Conservation (phyloP, 2,888 invertebrate species). For the Anorthoa munda region DNA sequence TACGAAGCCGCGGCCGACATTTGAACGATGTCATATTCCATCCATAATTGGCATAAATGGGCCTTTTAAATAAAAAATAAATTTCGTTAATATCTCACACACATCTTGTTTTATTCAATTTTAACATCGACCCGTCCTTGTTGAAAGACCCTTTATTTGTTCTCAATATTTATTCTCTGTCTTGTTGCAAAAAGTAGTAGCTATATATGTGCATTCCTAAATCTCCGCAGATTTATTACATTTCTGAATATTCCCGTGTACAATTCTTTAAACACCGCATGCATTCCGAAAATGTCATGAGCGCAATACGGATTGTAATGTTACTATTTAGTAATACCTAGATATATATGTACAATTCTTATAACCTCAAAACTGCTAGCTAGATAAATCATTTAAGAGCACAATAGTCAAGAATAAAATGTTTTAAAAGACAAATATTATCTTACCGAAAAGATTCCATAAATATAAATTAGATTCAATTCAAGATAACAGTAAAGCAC, state of each 20-base stretch:
- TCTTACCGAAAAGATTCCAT: not conserved
- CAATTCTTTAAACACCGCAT: slow-evolving; percentile 1
- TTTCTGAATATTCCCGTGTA: slow-evolving; percentile 2
- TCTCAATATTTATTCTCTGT: not conserved
- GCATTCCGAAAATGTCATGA: not conserved
- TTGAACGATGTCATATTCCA: too few species aligned
- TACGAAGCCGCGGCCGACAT: too few species aligned
- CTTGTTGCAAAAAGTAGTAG: not conserved
- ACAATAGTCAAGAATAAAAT: too few species aligned
- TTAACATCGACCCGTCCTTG: too few species aligned
- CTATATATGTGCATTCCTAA: not conserved
- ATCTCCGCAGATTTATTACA: not conserved
- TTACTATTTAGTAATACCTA: not conserved
- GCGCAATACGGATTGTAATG: not conserved
- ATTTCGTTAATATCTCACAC: too few species aligned
- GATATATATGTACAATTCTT: not conserved
- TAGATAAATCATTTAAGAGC: too few species aligned
- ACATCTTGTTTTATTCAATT: too few species aligned
- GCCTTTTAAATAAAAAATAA: too few species aligned
- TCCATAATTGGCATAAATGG: too few species aligned
- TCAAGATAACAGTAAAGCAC: slow-evolving; percentile 4
- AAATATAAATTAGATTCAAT: not conserved
- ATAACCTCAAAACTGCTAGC: too few species aligned
- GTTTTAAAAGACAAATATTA: too few species aligned
- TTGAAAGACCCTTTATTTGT: too few species aligned